phyloP scores from a whole-genome alignment of 2,113 vertebrate genomes.

The Chaetorhynchus papuensis region DNA sequence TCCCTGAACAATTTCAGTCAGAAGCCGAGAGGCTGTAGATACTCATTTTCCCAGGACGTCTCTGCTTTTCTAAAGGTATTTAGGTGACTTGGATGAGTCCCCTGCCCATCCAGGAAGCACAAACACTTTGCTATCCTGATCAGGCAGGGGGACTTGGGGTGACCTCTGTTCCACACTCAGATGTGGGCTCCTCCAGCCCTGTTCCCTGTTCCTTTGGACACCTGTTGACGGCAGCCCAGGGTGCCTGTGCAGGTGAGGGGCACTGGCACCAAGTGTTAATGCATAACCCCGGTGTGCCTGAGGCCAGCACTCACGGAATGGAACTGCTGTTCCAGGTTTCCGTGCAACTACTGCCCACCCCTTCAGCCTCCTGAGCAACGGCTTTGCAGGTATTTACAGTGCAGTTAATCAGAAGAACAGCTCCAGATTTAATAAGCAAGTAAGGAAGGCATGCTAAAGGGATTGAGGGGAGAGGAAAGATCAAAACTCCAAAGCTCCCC shows the following conservation, averaged over 20 bases:
- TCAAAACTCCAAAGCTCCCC: background rate
- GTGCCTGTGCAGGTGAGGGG: background rate
- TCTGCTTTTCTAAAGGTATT: background rate
- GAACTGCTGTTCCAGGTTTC: background rate
- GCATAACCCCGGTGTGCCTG: background rate
- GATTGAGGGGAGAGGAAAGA: background rate
- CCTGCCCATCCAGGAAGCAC: background rate
- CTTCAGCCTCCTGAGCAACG: background rate
- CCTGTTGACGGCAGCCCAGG: accelerated
- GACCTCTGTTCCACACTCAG: background rate
- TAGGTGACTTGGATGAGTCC: background rate
- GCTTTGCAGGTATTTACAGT: background rate
- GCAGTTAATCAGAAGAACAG: background rate
- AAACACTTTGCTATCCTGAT: background rate
- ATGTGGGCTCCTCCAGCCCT: background rate
- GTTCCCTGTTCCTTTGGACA: background rate
- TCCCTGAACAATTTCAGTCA: background rate
- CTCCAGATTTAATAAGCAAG: background rate
- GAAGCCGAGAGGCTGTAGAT: background rate
- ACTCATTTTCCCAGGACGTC: background rate
- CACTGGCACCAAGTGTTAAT: background rate
- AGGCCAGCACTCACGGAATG: background rate
- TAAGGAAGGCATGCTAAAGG: background rate
- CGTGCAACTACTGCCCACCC: background rate
- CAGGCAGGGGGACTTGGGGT: background rate